Conservation (phyloP, 2,113 vertebrate species). For the Butastur rufipennis region DNA sequence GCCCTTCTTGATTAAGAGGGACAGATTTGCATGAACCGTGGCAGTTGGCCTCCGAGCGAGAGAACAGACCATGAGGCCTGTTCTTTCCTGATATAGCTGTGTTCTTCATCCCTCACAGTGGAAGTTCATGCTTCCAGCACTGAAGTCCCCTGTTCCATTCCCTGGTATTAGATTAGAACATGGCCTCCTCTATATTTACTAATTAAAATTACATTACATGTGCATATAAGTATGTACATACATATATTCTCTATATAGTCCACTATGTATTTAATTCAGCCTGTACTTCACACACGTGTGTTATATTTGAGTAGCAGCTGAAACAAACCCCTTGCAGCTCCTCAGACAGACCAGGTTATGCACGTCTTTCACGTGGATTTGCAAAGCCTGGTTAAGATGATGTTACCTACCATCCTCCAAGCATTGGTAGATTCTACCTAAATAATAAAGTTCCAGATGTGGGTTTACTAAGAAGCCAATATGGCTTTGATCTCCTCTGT, state of each 20-base stretch:
- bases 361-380: neutral
- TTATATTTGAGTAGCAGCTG: neutral
- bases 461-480: neutral
- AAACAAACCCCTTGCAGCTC: neutral
- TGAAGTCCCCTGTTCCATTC: neutral
- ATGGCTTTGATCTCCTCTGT: neutral
- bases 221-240: accelerated
- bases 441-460: neutral
- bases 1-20: neutral
- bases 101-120: neutral
- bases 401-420: neutral
- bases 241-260: neutral
- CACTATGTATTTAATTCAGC: neutral
- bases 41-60: neutral
- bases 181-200: neutral
- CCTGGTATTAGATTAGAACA: neutral
- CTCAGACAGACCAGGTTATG: neutral
- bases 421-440: neutral
- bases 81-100: neutral
- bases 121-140: neutral
- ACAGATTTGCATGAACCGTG: neutral
- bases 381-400: neutral
- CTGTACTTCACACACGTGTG: neutral
- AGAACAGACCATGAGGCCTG: accelerated
- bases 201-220: neutral